Conservation (phyloP, 2,797 vertebrate genomes). For the Coendou prehensilis region DNA sequence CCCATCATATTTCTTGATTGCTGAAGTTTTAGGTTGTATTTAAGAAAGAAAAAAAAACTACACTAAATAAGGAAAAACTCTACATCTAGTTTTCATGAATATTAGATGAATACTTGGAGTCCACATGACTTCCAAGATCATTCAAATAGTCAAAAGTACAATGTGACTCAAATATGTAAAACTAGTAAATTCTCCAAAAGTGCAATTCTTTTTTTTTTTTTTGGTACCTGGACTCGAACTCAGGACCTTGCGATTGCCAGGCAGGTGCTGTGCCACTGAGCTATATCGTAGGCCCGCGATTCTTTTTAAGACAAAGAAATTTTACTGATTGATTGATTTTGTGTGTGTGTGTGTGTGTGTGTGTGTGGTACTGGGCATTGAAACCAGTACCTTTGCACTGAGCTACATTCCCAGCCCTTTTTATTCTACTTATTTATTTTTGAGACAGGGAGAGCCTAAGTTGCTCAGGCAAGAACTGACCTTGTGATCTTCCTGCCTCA, state of each 20-base stretch:
- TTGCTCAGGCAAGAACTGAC: background rate
- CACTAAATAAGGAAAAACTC: constrained; percentile 57
- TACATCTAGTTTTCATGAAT: constrained; percentile 41
- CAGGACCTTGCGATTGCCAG: no score
- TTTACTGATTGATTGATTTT: background rate
- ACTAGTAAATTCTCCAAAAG: background rate
- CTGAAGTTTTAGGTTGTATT: constrained; percentile 49
- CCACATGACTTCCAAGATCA: background rate
- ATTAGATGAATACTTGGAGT: constrained; percentile 42
- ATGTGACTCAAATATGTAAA: background rate
- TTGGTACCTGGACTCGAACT: no score
- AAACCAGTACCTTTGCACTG: background rate
- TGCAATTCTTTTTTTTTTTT: background rate
- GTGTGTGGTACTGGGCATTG: background rate
- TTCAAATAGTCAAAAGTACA: constrained; percentile 54
- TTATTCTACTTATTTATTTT: background rate
- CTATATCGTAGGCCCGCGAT: no score
- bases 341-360: background rate
- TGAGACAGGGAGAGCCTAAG: background rate
- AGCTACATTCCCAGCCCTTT: background rate
- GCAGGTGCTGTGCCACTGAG: no score
- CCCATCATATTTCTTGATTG: constrained; percentile 28
- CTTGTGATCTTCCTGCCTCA: background rate
- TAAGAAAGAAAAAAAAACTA: constrained; percentile 36
- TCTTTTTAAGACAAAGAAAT: background rate